phyloP scores from a whole-genome alignment of 1,140 invertebrate species.

The Dreissena polymorpha region DNA sequence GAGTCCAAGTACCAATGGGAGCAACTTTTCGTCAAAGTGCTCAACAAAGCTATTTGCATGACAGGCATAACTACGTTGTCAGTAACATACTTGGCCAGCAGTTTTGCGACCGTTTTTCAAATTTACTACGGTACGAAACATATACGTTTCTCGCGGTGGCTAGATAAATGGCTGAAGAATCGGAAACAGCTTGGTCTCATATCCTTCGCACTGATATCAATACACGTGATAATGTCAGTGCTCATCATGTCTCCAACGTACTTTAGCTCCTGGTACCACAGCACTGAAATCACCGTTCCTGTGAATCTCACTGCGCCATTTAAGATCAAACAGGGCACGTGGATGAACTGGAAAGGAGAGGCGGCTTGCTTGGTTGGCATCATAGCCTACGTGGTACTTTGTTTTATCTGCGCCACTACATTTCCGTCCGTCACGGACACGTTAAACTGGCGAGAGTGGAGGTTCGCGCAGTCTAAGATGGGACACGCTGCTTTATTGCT shows the following conservation, averaged over 20 bases:
- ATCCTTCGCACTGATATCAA: constrained; percentile 64
- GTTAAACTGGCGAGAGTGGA: constrained; percentile 76
- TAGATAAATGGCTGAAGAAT: constrained; percentile 73
- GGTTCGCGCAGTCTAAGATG: constrained; percentile 71
- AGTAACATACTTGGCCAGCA: constrained; percentile 72
- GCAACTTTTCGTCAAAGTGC: constrained; percentile 73
- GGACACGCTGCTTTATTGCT: constrained; percentile 69
- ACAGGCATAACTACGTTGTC: constrained; percentile 73
- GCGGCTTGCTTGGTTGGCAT: constrained; percentile 68
- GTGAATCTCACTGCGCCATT: constrained; percentile 56
- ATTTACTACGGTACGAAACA: constrained; percentile 75
- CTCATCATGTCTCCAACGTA: constrained; percentile 75
- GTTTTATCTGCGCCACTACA: constrained; percentile 69
- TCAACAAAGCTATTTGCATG: constrained; percentile 75
- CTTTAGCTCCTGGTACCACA: constrained; percentile 71
- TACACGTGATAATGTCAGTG: constrained; percentile 73
- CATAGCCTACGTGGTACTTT: constrained; percentile 66
- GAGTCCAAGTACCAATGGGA: constrained; percentile 68
- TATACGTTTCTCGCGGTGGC: constrained; percentile 70
- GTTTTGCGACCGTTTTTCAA: constrained; percentile 70
- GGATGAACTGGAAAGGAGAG: constrained; percentile 74
- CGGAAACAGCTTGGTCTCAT: constrained; percentile 75
- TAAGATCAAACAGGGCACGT: constrained; percentile 44
- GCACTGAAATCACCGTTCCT: constrained; percentile 60
- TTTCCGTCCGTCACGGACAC: constrained; percentile 70